Conservation (phyloP, 2,888 invertebrate species). For the Magallana nippona region DNA sequence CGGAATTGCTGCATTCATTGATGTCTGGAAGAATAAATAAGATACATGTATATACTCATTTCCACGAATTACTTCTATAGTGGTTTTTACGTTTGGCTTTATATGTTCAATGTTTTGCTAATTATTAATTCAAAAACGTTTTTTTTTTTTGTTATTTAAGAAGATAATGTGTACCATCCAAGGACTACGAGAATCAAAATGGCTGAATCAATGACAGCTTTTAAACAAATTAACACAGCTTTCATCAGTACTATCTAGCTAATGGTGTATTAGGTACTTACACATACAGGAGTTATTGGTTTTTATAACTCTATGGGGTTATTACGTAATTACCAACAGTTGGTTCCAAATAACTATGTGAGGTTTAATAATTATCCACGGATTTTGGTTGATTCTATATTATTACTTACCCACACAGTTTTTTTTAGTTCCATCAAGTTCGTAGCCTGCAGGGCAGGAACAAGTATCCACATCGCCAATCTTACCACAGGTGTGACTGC, state of each 20-base stretch:
- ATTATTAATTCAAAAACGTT: too few relatives aligned
- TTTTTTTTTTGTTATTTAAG: too few relatives aligned
- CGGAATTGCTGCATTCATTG: conserved; percentile 55
- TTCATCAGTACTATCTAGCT: too few relatives aligned
- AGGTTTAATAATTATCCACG: too few relatives aligned
- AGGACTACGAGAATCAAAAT: background rate
- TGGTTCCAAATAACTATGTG: too few relatives aligned
- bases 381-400: background rate
- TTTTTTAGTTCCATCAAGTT: conserved; percentile 52
- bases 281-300: too few relatives aligned
- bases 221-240: background rate
- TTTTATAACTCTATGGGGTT: too few relatives aligned
- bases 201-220: background rate
- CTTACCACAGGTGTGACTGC: conserved; percentile 57
- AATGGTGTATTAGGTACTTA: conserved; percentile 33
- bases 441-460: conserved; percentile 56
- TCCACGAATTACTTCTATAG: too few relatives aligned
- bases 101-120: too few relatives aligned
- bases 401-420: conserved; percentile 55
- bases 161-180: too few relatives aligned
- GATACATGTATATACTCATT: background rate
- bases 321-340: too few relatives aligned
- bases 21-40: conserved; percentile 54
- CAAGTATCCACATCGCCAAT: conserved; percentile 56
- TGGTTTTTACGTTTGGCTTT: too few relatives aligned